Evolutionary conservation across 2,888 invertebrate genomes (phyloP), one percentile per base, ranked within the genome.

Genomic region (Autographa pulchrina): DNA sequence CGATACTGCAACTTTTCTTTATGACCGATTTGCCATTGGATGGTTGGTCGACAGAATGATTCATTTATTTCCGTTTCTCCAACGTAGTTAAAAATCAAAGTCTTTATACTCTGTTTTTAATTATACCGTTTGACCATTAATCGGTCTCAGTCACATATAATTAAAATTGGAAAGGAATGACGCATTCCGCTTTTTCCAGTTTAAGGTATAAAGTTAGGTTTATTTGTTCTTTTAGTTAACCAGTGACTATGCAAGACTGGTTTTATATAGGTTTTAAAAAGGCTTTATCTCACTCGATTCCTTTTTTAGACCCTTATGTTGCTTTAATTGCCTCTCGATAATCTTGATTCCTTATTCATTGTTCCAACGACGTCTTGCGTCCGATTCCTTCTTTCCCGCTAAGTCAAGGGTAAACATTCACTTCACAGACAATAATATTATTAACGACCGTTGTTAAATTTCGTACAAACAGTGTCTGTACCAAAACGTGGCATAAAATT

Each of bases 401-500:
- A 32, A 43, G 48, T 56, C 54, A 56, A 56, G 54, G 54, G 11
- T 25, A 25, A 56, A 56, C 54, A 56, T 56, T 56, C 54, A 56
- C 54, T 56, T 56, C 5, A 25, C 54, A 25, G 25, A 13, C 54
- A 25, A 20, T 18, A 8, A 18, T 56, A 48, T 48, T 48, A 48
- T 56, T 56, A 56, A 56, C 54, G 14, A 25, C 20, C 54, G 20
- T 56, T 56, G 54, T 56, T 56, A 13, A 25, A 56, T 56, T 56
- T n/a, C 48, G 8, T 56, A 56, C 13, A 5, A 56, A 25, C 11
- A 25, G 14, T 56, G 9, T 25, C 20, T 14, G 20, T 13, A 20
- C 54, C 54, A 25, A 56, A 56, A 56, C 54, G 54, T 56, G 54
- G 54, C 54, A 56, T 56, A 56, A 56, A 25, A 56, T 56, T 56